Base-by-base conservation (phyloP, 2,888 invertebrate genomes). In the Drosophila limbata region DNA sequence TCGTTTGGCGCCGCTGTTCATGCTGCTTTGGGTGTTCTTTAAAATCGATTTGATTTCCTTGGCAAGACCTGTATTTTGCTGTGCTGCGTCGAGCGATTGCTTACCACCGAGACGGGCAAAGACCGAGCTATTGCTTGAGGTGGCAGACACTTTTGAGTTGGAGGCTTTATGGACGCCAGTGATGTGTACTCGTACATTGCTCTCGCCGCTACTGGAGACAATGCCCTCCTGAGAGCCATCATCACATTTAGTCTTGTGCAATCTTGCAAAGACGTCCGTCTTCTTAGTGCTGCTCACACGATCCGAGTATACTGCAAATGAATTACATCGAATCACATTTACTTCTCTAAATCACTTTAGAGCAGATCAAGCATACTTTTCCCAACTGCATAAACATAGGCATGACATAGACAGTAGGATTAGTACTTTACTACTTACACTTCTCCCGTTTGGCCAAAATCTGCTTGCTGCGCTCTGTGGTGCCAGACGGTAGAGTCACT, bases 401-500 rank as follows among this genome's bases (percentile, higher is more conserved):
- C n/a, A n/a, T n/a, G n/a, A n/a, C 15, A 13, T 6, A 15, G 15
- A 39, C 4, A 40, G 10, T 17, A 3, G 1, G 5, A 44, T n/a
- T 44, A 15, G 11, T 15, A 11, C 5, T 5, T 5, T 44, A n/a
- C n/a, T 19, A 56, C 91, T 78, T 86, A 92, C 92, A 77, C 68
- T 90, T 83, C 8, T 92, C 92, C 39, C 92, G 88, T 68, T 92
- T 93, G 8, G 92, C 92, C 21, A 93, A 68, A 39, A 94, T 93
- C 74, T 93, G 92, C 74, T 93, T 93, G 75, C 94, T 94, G 53
- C 93, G 92, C 39, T 93, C 92, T 1, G 94, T 94, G 8, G 92
- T 93, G 1, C 94, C 94, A 5, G 92, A 86, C 0, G 94, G 94
- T 84, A 94, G 91, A 64, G 92, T 94, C 1, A 94, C 93, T 82